These are phyloP conservation scores for Perizoma flavofasciatum DNA, from an alignment of 2,888 invertebrate genomes.

Conservation along the genomic window DNA sequence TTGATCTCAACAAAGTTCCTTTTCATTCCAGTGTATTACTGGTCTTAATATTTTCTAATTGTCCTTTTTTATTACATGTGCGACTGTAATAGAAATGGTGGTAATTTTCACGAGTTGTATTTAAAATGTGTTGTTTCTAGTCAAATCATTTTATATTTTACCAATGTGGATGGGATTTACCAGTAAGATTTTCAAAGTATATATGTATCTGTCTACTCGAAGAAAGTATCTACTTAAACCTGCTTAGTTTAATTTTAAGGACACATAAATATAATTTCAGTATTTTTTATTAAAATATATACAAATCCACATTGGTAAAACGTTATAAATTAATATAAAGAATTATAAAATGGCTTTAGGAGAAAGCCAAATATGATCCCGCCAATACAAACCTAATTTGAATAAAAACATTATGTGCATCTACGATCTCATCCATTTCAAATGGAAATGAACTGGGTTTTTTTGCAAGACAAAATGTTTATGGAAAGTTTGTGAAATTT, in stretches of 20 bases:
- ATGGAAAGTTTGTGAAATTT: too few species aligned
- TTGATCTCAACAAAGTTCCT: constrained; percentile 54
- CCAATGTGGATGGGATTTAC: constrained; percentile 61
- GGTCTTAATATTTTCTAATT: constrained; percentile 27
- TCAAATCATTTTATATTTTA: constrained; percentile 76
- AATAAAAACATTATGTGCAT: constrained; percentile 6
- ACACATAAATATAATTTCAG: background rate
- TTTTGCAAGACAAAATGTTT: too few species aligned
- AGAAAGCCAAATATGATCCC: constrained; percentile 72
- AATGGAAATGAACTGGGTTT: too few species aligned
- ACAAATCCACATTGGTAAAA: constrained; percentile 64
- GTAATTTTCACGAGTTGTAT: constrained; percentile 65
- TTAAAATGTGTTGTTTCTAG: constrained; percentile 74
- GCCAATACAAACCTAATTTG: constrained; percentile 49
- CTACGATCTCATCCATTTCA: constrained; percentile 19
- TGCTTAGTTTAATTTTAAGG: constrained; percentile 9
- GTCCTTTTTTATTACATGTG: constrained; percentile 51
- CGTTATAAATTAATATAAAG: constrained; percentile 67
- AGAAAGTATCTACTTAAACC: constrained; percentile 13
- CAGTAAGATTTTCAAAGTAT: constrained; percentile 26
- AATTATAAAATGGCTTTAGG: constrained; percentile 80
- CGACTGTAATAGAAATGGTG: constrained; percentile 70
- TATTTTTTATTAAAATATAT: too few species aligned
- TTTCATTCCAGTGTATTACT: constrained; percentile 44
- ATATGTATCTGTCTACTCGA: background rate